phyloP scores from a whole-genome alignment of 2,113 vertebrate species.

The Mohoua ochrocephala region DNA sequence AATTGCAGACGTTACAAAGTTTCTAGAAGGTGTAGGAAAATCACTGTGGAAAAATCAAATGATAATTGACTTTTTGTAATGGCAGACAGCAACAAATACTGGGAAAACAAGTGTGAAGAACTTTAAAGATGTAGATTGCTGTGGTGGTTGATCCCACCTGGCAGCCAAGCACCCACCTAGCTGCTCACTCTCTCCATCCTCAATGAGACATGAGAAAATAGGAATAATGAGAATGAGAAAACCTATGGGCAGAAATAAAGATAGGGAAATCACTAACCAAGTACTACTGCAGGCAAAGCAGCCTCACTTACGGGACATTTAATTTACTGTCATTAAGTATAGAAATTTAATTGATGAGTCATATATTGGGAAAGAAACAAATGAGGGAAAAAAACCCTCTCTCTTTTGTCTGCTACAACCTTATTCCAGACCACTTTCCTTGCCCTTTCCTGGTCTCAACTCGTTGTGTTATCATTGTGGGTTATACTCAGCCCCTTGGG shows the following conservation, averaged over 20 bases:
- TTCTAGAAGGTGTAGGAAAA: neutral
- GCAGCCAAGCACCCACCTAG: neutral
- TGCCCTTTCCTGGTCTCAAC: neutral
- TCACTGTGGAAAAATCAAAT: neutral
- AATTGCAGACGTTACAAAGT: neutral
- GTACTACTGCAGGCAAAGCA: neutral
- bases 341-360: neutral
- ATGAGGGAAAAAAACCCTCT: rapidly evolving
- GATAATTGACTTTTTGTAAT: neutral
- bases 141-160: neutral
- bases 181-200: neutral
- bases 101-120: neutral
- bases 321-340: neutral
- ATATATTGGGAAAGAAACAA: neutral
- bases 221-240: neutral
- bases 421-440: neutral
- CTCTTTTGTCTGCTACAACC: neutral
- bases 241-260: neutral
- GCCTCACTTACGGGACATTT: neutral
- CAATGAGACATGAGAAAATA: rapidly evolving
- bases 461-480: neutral
- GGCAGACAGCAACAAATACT: neutral
- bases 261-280: neutral
- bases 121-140: neutral
- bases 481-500: neutral